Base-by-base conservation (phyloP, 2,888 invertebrate genomes). In the Ormyrus thymus region DNA sequence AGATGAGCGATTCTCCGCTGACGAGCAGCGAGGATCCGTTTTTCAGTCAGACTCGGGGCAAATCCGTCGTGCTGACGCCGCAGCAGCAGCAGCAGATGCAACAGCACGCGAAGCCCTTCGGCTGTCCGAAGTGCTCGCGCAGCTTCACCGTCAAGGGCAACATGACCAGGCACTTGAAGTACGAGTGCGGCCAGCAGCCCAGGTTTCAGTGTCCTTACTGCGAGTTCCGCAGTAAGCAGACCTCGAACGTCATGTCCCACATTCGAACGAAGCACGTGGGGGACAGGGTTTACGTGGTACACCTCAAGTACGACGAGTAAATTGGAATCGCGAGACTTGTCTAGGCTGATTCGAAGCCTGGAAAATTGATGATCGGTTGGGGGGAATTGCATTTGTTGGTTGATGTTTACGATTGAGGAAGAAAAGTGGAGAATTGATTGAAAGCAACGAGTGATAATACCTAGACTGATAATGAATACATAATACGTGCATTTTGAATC, bases 151-250 rank as follows among this genome's bases (percentile, higher is more conserved):
- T 86, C 1, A 89, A 88, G 70, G 87, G 88, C 55, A 89, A 88
- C 83, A 85, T 90, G 84, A 87, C 87, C 75, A 85, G 88, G 65
- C 90, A 91, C 68, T 81, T 86, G 5, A 88, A 85, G 79, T 88
- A 86, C 82, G 90, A 90, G 79, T 90, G 90, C 66, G 89, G 89
- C 6, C 86, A 88, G 68, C 83, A 85, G 46, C 88, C 89, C 1
- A 83, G 86, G 61, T 89, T 89, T 79, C 85, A 86, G 80, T 90
- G 90, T 77, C 89, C 90, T 5, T 88, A 89, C 75, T 90, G 90
- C 81, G 84, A 86, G 45, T 85, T 88, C 50, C 84, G 86, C 53
- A 87, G 87, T 78, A 89, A 89, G 73, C 88, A 87, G 76, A 86
- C 87, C n/a, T 88, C 87, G 29, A 89, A 88, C 74, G 85, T 90